These are phyloP conservation scores for Chiridota heheva DNA, from an alignment of 35 echinoderm and acorn worm genomes.

Conservation along the genomic window DNA sequence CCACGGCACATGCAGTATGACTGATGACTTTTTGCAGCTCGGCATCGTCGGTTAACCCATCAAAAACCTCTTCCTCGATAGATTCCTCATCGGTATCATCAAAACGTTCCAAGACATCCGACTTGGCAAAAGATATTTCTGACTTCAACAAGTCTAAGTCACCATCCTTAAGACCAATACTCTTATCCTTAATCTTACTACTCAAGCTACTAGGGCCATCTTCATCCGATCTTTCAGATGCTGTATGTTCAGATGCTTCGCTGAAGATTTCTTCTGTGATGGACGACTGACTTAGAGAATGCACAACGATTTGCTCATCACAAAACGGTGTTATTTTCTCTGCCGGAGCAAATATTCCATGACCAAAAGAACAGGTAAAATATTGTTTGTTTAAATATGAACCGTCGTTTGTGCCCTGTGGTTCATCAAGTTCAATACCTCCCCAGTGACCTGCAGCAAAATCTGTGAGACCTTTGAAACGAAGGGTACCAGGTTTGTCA, in stretches of 20 bases:
- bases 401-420: constrained; percentile 69
- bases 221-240: constrained; percentile 16
- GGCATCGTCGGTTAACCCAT: constrained; percentile 77
- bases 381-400: constrained; percentile 46
- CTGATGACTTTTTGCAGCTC: constrained; percentile 81
- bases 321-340: constrained; percentile 50
- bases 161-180: too few relatives aligned
- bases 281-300: constrained; percentile 5
- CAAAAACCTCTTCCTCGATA: constrained; percentile 76
- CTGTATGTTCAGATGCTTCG: constrained; percentile 42
- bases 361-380: constrained; percentile 60
- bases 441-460: constrained; percentile 59
- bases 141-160: too few relatives aligned
- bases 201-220: neutral
- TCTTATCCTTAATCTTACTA: constrained; percentile 23
- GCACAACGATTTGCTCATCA: constrained; percentile 3
- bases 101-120: constrained; percentile 4
- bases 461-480: constrained; percentile 69
- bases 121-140: constrained; percentile 5
- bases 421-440: constrained; percentile 83
- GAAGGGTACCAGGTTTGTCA: constrained; percentile 59
- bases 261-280: constrained; percentile 61
- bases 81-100: constrained; percentile 79
- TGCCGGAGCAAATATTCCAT: constrained; percentile 74
- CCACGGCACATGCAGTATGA: constrained; percentile 83